Base-by-base conservation (phyloP, 2,113 vertebrate genomes). In the Scopus umbretta region DNA sequence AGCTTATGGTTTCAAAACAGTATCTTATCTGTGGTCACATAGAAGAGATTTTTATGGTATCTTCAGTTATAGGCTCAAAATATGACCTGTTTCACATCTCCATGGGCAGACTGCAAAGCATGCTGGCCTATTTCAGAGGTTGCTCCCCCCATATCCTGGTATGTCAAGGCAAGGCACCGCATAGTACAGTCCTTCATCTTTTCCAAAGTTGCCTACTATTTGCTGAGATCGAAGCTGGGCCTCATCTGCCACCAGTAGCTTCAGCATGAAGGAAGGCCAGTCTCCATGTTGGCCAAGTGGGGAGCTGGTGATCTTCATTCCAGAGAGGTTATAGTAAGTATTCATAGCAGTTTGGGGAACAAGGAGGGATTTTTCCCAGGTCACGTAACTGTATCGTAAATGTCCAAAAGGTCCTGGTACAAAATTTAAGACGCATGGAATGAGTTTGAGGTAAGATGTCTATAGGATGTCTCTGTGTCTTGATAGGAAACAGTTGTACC, bases 141-240 rank as follows among this genome's bases (percentile, higher is more conserved):
- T 85, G 25, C 4, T 91, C 5, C n/a, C 4, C 5, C 14, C 38
- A 30, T 25, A 21, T 32, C 25, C 15, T 42, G n/a, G 15, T 78
- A 12, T 1, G 1, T 15, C 29, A 56, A 55, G 42, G 30, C 29
- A 56, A 55, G 42, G 30, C 14, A 45, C 6, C 0, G 0, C 0
- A 1, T 14, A 53, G 36, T 52, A 45, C 30, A 68, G 22, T 14
- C 9, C 17, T 61, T 65, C 7, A 18, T 18, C 20, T 88, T 27
- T 66, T 32, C 61, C 70, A 85, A 26, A n/a, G 25, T 8, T 38
- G 9, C 10, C 21, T 62, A 1, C 32, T 19, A 2, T 42, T 5
- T 63, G 38, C 43, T 38, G 62, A 66, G 38, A 7, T 18, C 2
- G 17, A 32, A 82, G 38, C 11, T 68, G 63, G 49, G 6, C 10